A percentile compares a stretch with the other conserved stretches of the same genome.
phyloP scores from a whole-genome alignment of 2,888 invertebrate species.

The Cosmopolites sordidus region DNA sequence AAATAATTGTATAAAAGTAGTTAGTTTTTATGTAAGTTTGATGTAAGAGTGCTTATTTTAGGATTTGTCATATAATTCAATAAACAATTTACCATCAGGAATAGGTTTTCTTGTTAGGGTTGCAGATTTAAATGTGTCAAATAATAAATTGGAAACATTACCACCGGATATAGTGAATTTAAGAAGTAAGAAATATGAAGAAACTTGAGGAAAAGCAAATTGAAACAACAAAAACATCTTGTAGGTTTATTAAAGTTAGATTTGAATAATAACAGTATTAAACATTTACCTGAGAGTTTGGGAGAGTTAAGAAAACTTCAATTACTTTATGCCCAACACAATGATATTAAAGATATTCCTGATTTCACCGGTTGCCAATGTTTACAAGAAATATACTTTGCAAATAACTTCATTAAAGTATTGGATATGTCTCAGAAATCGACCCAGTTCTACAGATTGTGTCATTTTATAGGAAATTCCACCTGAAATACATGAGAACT shows the following conservation, averaged over 20 bases:
- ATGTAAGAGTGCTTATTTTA: constrained; percentile 43
- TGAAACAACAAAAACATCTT: too few species aligned
- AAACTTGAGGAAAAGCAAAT: background rate
- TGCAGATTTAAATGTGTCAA: constrained; percentile 66
- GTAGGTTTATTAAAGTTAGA: constrained; percentile 68
- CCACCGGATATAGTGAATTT: constrained; percentile 79
- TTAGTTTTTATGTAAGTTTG: background rate
- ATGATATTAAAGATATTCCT: constrained; percentile 72
- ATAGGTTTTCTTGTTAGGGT: constrained; percentile 80
- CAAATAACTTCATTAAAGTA: constrained; percentile 77
- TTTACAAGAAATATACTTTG: constrained; percentile 76
- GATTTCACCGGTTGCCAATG: constrained; percentile 70
- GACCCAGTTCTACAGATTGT: too few species aligned
- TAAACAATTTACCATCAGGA: constrained; percentile 70
- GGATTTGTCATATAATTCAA: constrained; percentile 76
- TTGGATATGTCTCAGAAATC: background rate
- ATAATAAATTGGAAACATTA: constrained; percentile 69
- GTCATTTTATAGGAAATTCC: constrained; percentile 60
- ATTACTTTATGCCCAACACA: constrained; percentile 74
- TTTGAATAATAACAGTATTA: constrained; percentile 67
- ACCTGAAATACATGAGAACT: constrained; percentile 64
- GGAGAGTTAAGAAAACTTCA: constrained; percentile 72
- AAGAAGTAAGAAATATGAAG: constrained; percentile 74
- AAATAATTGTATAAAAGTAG: background rate
- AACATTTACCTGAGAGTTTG: constrained; percentile 57